Evolutionary conservation across 2,113 vertebrate genomes (phyloP).

Genomic region (Axis porcinus): DNA sequence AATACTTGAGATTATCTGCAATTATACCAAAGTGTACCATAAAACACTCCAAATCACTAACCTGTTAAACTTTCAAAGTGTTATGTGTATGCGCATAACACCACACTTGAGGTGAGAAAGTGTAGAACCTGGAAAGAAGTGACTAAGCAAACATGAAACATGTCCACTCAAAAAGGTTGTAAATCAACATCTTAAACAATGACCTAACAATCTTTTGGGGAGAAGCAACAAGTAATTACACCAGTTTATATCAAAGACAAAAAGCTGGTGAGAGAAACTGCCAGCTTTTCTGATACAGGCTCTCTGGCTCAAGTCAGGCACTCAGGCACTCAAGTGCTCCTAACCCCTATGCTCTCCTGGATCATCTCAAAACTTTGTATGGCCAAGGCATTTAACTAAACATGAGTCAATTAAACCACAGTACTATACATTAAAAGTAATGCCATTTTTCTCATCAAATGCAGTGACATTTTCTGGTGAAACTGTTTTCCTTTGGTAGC

Average conservation of each 20-base stretch:
- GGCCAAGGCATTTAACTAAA: neutral
- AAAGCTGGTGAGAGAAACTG: neutral
- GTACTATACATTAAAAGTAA: neutral
- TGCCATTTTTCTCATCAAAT: neutral
- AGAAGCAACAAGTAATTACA: neutral
- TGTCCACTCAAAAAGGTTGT: neutral
- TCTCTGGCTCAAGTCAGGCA: neutral
- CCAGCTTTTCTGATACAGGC: neutral
- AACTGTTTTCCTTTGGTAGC: neutral
- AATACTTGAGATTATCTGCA: neutral
- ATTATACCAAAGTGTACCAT: neutral
- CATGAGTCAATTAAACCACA: neutral
- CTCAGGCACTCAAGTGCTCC: neutral
- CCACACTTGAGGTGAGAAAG: neutral
- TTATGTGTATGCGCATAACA: neutral
- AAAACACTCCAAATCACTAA: conserved; percentile 5
- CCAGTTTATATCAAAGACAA: neutral
- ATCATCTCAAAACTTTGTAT: neutral
- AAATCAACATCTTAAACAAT: conserved; percentile 28
- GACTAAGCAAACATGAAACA: conserved; percentile 11
- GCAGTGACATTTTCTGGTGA: neutral
- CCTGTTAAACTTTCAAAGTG: neutral
- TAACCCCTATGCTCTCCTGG: neutral
- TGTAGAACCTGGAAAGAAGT: neutral
- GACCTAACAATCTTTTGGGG: neutral